Evolutionary conservation across 2,797 vertebrate genomes (phyloP), one percentile per base, ranked within the genome.

Genomic region (Limnodromus scolopaceus): DNA sequence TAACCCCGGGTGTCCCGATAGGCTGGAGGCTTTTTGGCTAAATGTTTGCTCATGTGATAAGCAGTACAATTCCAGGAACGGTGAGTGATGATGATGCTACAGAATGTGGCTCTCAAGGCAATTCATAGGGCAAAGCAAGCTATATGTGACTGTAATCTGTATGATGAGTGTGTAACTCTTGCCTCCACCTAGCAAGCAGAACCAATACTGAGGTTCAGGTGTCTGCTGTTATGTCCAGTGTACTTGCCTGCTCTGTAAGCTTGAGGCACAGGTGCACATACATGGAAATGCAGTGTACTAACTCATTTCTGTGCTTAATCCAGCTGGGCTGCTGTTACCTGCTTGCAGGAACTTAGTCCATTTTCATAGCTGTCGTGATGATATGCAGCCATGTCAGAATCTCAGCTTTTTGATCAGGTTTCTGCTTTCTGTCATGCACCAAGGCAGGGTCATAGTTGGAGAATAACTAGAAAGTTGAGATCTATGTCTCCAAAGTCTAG

Each of bases 151-250:
- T 49, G 11, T 45, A 74, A 41, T 41, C 48, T 10, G 3, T 36
- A 1, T 53, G 22, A 18, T 23, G 80, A n/a, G 36, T 5, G 18
- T n/a, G 12, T 65, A 64, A 49, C 41, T 46, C 55, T 32, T 71
- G 70, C 36, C 27, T 61, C 22, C 43, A 11, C 55, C 51, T 43
- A 27, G 43, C 64, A 66, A 30, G 39, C 18, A 38, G 70, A 63
- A 20, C 23, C 30, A 28, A n/a, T 43, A 3, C 17, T n/a, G 55
- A 20, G 34, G 34, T 54, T 68, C 19, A 4, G 7, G 39, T 15
- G 11, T 39, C 43, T 0, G 0, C 17, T 25, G 13, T 30, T 30
- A 11, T 0, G 30, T 34, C 34, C 48, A 16, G 16, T 7, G 0
- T 11, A 30, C 24, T 10, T 58, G 48, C 54, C 39, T 55, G 0